These are phyloP conservation scores for Bucorvus abyssinicus DNA, from an alignment of 2,797 vertebrate species.

Conservation along the genomic window DNA sequence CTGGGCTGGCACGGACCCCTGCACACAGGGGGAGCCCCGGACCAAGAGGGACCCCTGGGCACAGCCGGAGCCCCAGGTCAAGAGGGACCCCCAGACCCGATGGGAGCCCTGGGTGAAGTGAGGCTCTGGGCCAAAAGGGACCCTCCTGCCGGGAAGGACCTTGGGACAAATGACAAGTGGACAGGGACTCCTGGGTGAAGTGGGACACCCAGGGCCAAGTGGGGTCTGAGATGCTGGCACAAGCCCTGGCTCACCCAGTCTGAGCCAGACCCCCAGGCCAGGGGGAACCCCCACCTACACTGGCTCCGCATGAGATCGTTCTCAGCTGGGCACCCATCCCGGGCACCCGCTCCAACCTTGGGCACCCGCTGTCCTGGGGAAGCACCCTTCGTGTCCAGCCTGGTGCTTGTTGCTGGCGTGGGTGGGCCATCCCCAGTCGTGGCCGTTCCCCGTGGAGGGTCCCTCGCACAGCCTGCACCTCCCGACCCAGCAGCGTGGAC, in stretches of 20 bases:
- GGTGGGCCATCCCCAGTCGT: accelerated
- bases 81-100: not conserved
- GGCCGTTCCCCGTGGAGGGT: not conserved
- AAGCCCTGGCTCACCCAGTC: not conserved
- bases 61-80: not conserved
- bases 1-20: not conserved
- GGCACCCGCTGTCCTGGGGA: not conserved
- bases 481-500: not conserved
- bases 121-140: too few relatives aligned
- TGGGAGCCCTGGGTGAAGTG: not conserved
- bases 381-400: accelerated
- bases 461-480: not conserved
- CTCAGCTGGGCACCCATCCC: not conserved
- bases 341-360: not conserved
- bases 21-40: not conserved
- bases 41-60: not conserved
- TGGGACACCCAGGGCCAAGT: not conserved
- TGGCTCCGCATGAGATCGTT: accelerated
- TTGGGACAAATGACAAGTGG: not conserved
- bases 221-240: not conserved
- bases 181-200: not conserved
- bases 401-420: accelerated
- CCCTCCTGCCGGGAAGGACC: not conserved
- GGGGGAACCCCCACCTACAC: not conserved
- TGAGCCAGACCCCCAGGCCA: not conserved